These are phyloP conservation scores for Pangasius mekongensis DNA, from an alignment of 2,797 vertebrate genomes.

Conservation along the genomic window DNA sequence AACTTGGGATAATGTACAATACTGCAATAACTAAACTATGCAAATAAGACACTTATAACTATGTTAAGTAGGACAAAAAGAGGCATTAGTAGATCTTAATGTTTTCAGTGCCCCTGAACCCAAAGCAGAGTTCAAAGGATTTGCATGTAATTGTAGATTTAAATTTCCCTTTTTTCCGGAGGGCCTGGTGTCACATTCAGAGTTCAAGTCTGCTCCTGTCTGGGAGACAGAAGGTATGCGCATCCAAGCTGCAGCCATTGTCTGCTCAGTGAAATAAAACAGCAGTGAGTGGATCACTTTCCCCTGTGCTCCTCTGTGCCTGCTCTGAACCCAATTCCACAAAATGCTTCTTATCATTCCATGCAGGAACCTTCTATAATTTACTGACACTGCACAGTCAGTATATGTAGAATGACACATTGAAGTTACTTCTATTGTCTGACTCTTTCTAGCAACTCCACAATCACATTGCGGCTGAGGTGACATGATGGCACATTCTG, in stretches of 20 bases:
- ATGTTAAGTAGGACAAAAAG: neutral
- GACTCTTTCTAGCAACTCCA: neutral
- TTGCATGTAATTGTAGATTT: conserved; percentile 54
- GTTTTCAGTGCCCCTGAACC: conserved; percentile 31
- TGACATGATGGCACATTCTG: neutral
- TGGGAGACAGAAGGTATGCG: conserved; percentile 56
- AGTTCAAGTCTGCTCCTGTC: conserved; percentile 44
- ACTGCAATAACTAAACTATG: neutral
- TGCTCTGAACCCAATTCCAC: conserved; percentile 30
- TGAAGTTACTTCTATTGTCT: neutral
- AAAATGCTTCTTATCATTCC: neutral
- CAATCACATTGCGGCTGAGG: neutral
- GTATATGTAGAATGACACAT: neutral
- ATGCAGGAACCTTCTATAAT: neutral
- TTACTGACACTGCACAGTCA: neutral
- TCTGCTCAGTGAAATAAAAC: conserved; percentile 52
- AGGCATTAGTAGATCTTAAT: conserved; percentile 8
- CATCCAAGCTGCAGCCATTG: conserved; percentile 40
- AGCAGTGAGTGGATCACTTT: conserved; percentile 39
- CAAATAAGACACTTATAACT: neutral
- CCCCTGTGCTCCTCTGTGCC: conserved; percentile 39
- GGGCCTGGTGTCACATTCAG: conserved; percentile 43
- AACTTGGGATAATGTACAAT: neutral
- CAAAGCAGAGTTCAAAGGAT: conserved; percentile 32
- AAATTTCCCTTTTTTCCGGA: conserved; percentile 45